Conservation (phyloP, 2,888 invertebrate genomes). For the Platynereis dumerilii region DNA sequence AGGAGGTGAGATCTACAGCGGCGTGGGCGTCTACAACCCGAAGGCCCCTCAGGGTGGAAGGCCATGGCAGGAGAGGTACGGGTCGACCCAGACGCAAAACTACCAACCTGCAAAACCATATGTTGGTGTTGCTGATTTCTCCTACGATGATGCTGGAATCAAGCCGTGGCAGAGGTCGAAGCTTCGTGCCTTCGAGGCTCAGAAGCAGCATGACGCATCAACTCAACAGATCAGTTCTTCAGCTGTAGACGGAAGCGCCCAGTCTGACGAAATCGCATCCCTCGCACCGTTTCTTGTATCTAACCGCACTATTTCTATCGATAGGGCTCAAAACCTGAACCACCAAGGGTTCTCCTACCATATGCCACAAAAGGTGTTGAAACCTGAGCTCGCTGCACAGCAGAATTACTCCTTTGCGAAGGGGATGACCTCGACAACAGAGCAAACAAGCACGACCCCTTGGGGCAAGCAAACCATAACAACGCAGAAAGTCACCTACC, state of each 20-base stretch:
- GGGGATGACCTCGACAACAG: no score
- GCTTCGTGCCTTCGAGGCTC: slow-evolving; percentile 1
- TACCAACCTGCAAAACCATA: background rate
- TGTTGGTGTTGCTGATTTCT: background rate
- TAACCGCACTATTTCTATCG: background rate
- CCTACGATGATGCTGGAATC: background rate
- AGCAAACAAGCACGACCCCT: no score
- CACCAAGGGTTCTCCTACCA: no score
- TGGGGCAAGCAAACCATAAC: no score
- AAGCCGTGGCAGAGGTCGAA: background rate
- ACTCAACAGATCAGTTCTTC: background rate
- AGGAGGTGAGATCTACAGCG: background rate
- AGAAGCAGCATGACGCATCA: background rate
- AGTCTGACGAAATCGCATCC: background rate
- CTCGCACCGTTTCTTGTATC: background rate
- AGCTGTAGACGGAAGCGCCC: background rate
- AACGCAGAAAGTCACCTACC: no score
- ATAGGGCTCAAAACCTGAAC: no score
- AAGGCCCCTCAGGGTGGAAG: background rate
- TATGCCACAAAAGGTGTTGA: no score
- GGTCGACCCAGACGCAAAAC: background rate
- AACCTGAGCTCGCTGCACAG: no score
- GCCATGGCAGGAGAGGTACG: slow-evolving; percentile 6
- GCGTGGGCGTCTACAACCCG: background rate
- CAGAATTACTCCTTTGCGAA: no score